A percentile compares a stretch with the other conserved stretches of the same genome.
Evolutionary conservation across 2,113 vertebrate genomes (phyloP).

Genomic region (Lonchura striata): DNA sequence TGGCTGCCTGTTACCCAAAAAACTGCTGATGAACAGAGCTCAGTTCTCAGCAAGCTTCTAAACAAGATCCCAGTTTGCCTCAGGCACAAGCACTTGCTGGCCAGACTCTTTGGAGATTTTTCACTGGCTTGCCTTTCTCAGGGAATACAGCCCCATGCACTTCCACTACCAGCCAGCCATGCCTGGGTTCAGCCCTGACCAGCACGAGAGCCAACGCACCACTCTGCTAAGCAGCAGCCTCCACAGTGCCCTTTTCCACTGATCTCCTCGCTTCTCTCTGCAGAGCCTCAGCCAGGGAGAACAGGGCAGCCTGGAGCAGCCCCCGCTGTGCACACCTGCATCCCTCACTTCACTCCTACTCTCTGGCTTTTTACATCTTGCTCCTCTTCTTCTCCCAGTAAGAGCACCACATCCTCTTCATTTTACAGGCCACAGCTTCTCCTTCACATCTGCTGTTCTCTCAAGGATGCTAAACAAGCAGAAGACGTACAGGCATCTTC

Average conservation of each 20-base stretch:
- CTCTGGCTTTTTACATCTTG: neutral
- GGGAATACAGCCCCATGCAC: rapidly evolving
- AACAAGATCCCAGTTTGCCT: neutral
- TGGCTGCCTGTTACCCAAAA: neutral
- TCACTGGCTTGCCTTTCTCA: neutral
- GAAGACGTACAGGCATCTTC: neutral
- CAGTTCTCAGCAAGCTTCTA: neutral
- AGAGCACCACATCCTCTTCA: neutral
- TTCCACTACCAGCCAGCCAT: neutral
- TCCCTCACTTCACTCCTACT: neutral
- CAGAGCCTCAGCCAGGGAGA: neutral
- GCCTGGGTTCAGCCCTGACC: neutral
- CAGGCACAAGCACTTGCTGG: neutral
- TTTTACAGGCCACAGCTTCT: constrained; percentile 1
- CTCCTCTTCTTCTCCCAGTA: neutral
- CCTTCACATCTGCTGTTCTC: neutral
- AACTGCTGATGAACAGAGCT: neutral
- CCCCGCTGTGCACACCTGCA: neutral
- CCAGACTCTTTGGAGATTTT: neutral
- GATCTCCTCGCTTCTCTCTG: neutral
- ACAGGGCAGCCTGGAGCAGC: neutral
- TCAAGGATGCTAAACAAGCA: neutral
- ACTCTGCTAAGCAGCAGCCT: neutral
- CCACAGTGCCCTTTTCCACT: neutral
- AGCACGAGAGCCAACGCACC: rapidly evolving